Base-by-base conservation (phyloP, 2,888 invertebrate species). In the Epirrita christyi region DNA sequence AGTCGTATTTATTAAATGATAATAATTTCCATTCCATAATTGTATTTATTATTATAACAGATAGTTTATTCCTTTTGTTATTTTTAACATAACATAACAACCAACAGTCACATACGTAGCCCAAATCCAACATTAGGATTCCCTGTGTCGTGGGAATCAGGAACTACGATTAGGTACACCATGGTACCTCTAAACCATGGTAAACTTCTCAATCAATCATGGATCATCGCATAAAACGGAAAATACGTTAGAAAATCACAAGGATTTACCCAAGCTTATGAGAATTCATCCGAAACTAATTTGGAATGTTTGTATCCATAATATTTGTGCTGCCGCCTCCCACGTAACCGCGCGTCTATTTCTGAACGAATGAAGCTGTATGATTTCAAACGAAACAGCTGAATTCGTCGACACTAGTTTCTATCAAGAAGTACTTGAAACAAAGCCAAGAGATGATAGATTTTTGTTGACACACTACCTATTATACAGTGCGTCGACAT, bases 331-430 rank as follows among this genome's bases (percentile, higher is more conserved):
- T 69, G 65, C 64, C 67, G 59, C 73, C 81, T 73, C 88, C 88
- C 81, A 86, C 88, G 84, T 81, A 77, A 79, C 71, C 66, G 68
- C 68, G 59, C 72, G 73, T 78, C 76, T 87, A 86, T 86, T 86
- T 85, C 76, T 68, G 75, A 71, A 69, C 51, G 53, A 15, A 49
- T 66, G 36, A 52, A 51, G 46, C 45, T 43, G 40, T 47, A 51
- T 55, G 51, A 48, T 55, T 55, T 59, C 47, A 14, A 55, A 55
- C 37, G 34, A 51, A 59, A 44, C 55, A 43, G 55, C 55, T 59
- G 55, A 55, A 59, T 52, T 48, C 44, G 47, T 52, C 48, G 40
- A 55, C 44, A 48, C 46, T 51, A 48, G 47, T 52, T 59, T 43
- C 46, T 55, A 51, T 55, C 41, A 55, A 9, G 55, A 55, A 43